Evolutionary conservation across 2,797 vertebrate genomes (phyloP).

Genomic region (Spinus olivaceus): DNA sequence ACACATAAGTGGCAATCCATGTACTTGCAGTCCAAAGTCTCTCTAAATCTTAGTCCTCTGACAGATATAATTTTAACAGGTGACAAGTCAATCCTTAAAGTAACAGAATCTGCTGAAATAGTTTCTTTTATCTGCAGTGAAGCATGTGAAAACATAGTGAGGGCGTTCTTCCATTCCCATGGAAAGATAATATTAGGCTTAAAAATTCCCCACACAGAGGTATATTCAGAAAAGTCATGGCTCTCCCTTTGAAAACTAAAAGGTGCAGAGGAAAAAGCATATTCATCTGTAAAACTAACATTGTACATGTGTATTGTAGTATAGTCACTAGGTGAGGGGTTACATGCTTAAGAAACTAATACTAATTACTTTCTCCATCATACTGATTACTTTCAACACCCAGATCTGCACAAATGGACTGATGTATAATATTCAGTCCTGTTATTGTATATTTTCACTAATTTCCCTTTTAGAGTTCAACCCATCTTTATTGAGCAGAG

Average conservation of each 20-base stretch:
- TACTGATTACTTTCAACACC: background rate
- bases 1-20: background rate
- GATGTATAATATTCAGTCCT: background rate
- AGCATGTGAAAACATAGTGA: background rate
- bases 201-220: background rate
- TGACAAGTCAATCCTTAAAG: conserved; percentile 45
- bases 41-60: background rate
- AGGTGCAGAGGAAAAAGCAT: background rate
- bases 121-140: background rate
- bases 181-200: background rate
- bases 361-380: background rate
- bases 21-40: background rate
- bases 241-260: background rate
- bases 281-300: background rate
- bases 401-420: background rate
- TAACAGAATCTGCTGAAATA: background rate
- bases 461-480: background rate
- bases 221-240: background rate
- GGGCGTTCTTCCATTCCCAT: background rate
- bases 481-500: background rate
- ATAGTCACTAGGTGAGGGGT: background rate
- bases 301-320: background rate
- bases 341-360: background rate
- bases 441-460: background rate
- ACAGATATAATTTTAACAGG: background rate